Evolutionary conservation across 2,797 vertebrate genomes (phyloP).

Genomic region (Merluccius polli): DNA sequence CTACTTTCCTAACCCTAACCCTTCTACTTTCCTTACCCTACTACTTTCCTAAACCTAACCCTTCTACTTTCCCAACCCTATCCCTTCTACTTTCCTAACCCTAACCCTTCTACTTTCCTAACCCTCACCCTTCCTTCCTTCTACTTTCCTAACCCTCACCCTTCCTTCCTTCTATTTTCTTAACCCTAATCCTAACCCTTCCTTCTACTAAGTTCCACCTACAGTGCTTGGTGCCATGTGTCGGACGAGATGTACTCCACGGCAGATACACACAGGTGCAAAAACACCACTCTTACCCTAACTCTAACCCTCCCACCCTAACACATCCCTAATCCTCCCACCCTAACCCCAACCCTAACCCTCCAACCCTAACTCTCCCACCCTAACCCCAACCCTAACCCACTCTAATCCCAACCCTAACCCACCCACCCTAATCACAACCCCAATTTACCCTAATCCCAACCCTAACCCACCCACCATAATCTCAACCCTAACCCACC

Average conservation of each 20-base stretch:
- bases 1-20: no score
- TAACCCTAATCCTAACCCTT: no score
- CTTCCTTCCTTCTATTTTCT: constrained; percentile 29
- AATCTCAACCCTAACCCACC: no score
- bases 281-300: background rate
- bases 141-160: no score
- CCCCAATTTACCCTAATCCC: background rate
- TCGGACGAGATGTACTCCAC: constrained; percentile 83
- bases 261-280: constrained; percentile 82
- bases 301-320: background rate
- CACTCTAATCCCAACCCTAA: no score
- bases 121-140: no score
- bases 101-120: no score
- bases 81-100: no score
- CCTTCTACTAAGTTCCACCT: constrained; percentile 71
- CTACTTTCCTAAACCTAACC: no score
- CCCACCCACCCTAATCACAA: background rate
- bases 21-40: no score
- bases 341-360: background rate
- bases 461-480: no score
- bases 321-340: background rate
- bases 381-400: background rate
- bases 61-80: no score
- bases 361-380: background rate
- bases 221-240: constrained; percentile 78